A percentile compares a stretch with the other conserved stretches of the same genome.
Conservation (phyloP, 2,888 invertebrate species). For the Diarsia dahlii region DNA sequence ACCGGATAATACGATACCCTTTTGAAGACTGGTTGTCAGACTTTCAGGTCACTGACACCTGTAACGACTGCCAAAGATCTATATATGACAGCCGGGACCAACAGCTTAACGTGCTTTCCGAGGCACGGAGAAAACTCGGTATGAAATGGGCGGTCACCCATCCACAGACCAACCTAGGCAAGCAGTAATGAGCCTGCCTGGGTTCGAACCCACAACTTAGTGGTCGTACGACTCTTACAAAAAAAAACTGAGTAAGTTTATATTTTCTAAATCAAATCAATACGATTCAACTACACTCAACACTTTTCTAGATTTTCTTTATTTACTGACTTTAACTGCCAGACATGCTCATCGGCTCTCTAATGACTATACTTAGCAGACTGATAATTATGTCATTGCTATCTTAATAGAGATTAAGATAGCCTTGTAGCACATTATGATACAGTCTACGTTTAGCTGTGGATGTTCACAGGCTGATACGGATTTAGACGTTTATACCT, state of each 20-base stretch:
- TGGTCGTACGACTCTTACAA: too few relatives aligned
- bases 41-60: too few relatives aligned
- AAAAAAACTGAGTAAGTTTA: background rate
- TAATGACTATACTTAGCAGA: background rate
- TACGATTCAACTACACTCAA: background rate
- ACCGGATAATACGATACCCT: too few relatives aligned
- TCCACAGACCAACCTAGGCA: too few relatives aligned
- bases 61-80: too few relatives aligned
- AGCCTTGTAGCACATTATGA: slow-evolving; percentile 7
- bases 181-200: too few relatives aligned
- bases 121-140: too few relatives aligned
- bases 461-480: background rate
- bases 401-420: slow-evolving; percentile 13
- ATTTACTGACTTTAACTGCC: slow-evolving; percentile 1
- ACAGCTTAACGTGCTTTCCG: too few relatives aligned
- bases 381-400: background rate
- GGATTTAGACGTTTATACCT: background rate
- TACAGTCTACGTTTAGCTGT: background rate
- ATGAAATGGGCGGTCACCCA: too few relatives aligned
- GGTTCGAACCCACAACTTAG: too few relatives aligned
- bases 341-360: background rate
- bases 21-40: too few relatives aligned
- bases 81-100: too few relatives aligned
- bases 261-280: background rate
- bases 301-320: background rate